A percentile compares a stretch with the other conserved stretches of the same genome.
These are phyloP conservation scores for Agrotis clavis DNA, from an alignment of 2,888 invertebrate genomes.

Conservation along the genomic window DNA sequence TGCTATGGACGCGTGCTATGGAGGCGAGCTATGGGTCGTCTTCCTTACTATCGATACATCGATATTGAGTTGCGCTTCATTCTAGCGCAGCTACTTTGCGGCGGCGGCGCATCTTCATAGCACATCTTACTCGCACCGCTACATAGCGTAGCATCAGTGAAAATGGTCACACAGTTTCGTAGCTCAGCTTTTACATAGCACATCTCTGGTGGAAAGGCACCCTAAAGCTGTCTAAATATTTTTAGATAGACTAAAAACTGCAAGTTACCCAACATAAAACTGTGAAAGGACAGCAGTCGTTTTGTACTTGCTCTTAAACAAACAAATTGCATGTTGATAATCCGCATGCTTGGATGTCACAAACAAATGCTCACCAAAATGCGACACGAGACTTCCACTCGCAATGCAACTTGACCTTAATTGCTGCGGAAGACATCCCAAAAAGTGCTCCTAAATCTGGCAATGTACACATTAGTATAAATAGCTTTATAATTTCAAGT, in stretches of 20 bases:
- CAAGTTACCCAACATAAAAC: not conserved
- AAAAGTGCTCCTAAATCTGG: constrained; percentile 10
- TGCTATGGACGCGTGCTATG: no score
- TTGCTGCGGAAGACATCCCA: constrained; percentile 14
- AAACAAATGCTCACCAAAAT: constrained; percentile 18
- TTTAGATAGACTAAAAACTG: not conserved
- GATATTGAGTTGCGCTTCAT: no score
- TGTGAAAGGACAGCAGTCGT: not conserved
- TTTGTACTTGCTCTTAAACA: not conserved
- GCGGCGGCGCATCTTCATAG: no score
- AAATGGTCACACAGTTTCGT: no score
- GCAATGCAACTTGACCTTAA: constrained; percentile 41
- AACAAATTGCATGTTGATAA: not conserved
- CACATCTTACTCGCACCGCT: no score
- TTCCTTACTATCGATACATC: no score
- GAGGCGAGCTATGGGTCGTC: no score
- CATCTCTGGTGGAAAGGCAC: no score
- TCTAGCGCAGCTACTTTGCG: no score
- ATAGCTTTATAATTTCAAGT: constrained; percentile 15
- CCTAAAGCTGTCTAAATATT: no score
- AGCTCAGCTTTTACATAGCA: no score
- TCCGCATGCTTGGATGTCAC: not conserved
- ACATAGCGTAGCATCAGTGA: no score
- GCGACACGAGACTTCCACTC: constrained; percentile 6
- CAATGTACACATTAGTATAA: constrained; percentile 9